A percentile compares a stretch with the other conserved stretches of the same genome.
phyloP scores from a whole-genome alignment of 2,888 invertebrate genomes.

The Tethea ocularis region DNA sequence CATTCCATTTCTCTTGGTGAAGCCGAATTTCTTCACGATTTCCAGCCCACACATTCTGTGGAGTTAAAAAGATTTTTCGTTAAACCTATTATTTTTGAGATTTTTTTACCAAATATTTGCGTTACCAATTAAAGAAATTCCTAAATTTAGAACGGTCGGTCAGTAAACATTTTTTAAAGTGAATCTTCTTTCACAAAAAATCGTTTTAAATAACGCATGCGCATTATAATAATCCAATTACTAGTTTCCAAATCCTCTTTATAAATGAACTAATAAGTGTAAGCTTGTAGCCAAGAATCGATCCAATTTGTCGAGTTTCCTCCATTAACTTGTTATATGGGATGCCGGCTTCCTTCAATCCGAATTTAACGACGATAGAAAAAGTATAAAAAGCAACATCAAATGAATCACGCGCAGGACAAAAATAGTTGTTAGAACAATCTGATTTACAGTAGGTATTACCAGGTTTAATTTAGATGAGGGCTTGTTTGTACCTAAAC shows the following conservation, averaged over 20 bases:
- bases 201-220: neutral
- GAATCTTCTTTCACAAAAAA: too few species aligned
- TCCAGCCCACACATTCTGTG: neutral
- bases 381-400: slow-evolving; percentile 5
- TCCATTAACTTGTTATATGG: neutral
- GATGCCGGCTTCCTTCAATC: neutral
- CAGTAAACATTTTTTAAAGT: neutral
- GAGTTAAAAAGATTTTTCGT: neutral
- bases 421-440: neutral
- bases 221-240: neutral
- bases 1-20: neutral
- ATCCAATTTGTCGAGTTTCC: neutral
- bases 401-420: slow-evolving; percentile 4
- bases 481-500: neutral
- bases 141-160: neutral
- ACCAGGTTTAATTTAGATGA: slow-evolving; percentile 3
- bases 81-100: neutral
- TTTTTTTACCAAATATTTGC: neutral
- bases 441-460: slow-evolving; percentile 4
- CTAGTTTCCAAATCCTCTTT: neutral
- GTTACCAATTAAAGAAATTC: neutral
- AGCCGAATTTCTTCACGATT: neutral
- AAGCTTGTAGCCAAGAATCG: neutral
- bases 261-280: neutral
- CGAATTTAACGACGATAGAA: slow-evolving; percentile 1